phyloP scores from a whole-genome alignment of 2,888 invertebrate genomes.

The Phortica magna region DNA sequence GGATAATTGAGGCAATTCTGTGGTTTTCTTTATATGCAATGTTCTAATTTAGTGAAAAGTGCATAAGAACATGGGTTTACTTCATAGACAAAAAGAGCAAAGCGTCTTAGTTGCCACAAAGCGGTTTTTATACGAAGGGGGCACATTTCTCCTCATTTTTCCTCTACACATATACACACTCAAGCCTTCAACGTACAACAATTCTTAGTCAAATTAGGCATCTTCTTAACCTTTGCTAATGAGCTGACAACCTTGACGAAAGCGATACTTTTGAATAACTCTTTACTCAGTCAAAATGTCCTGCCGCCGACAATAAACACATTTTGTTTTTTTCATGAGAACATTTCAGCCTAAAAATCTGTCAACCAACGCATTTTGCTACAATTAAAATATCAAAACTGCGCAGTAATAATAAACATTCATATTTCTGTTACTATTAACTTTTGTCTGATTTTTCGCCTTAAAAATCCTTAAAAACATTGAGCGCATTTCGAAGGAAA shows the following conservation, averaged over 20 bases:
- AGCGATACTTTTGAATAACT: constrained; percentile 26
- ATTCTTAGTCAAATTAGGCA: constrained; percentile 55
- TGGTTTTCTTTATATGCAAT: constrained; percentile 43
- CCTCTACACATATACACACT: too few species aligned
- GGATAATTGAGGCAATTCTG: constrained; percentile 63
- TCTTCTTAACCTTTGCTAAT: constrained; percentile 70
- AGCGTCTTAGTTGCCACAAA: too few species aligned
- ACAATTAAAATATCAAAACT: constrained; percentile 72
- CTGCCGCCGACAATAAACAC: constrained; percentile 35
- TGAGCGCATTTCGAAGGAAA: constrained; percentile 38
- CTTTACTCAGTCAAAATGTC: background rate
- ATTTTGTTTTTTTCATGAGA: constrained; percentile 34
- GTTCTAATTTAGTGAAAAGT: background rate
- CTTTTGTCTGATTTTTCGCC: background rate
- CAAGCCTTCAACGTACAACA: background rate
- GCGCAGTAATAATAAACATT: constrained; percentile 54
- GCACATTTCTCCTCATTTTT: too few species aligned
- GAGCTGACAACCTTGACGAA: constrained; percentile 38
- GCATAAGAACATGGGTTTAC: too few species aligned
- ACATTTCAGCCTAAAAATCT: constrained; percentile 5
- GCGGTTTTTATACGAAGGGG: too few species aligned
- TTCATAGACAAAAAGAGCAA: too few species aligned
- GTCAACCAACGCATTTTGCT: constrained; percentile 42
- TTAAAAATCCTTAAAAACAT: constrained; percentile 33
- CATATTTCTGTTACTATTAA: background rate